phyloP scores from a whole-genome alignment of 2,888 invertebrate species.

The Trichopoda pennipes region DNA sequence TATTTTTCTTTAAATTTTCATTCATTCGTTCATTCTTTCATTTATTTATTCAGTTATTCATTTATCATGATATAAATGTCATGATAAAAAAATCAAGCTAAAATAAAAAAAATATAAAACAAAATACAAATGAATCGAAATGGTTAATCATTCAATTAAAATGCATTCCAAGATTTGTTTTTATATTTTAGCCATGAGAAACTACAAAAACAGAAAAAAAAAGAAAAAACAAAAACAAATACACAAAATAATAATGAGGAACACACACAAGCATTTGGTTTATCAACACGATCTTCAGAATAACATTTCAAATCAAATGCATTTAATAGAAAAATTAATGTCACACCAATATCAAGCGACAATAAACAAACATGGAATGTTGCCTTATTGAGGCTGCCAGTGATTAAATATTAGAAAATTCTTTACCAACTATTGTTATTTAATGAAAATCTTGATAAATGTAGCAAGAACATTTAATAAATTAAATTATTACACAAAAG shows the following conservation, averaged over 20 bases:
- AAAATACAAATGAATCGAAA: conserved; percentile 54
- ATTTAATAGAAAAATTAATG: conserved; percentile 54
- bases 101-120: background rate
- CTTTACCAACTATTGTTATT: conserved; percentile 7
- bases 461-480: too few species aligned
- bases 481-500: too few species aligned
- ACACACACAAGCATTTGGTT: conserved; percentile 28
- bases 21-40: conserved; percentile 36
- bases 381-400: conserved; percentile 4
- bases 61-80: conserved; percentile 37
- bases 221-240: too few species aligned
- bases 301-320: conserved; percentile 38
- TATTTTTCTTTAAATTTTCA: conserved; percentile 43
- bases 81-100: conserved; percentile 44
- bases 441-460: conserved; percentile 14
- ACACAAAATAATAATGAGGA: conserved; percentile 21
- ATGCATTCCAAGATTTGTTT: conserved; percentile 68
- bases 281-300: conserved; percentile 40
- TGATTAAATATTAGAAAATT: conserved; percentile 10
- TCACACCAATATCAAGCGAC: conserved; percentile 47
- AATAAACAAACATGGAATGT: conserved; percentile 35
- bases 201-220: too few species aligned
- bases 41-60: conserved; percentile 30
- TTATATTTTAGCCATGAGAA: conserved; percentile 57
- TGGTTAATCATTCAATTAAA: conserved; percentile 69